Conservation (phyloP, 2,113 vertebrate genomes). For the Leptocoma aspasia region DNA sequence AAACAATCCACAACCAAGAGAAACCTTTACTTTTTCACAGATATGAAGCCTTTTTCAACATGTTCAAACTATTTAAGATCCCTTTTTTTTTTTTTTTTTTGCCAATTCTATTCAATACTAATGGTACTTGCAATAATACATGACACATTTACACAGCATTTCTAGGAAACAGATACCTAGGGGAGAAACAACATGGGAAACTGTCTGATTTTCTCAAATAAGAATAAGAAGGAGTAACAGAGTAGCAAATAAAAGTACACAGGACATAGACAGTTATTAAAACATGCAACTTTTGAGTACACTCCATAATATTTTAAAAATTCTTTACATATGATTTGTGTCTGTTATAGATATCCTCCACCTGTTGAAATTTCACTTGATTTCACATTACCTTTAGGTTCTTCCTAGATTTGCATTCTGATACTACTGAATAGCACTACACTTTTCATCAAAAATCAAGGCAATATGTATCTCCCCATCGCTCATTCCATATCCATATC, state of each 20-base stretch:
- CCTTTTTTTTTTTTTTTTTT: background rate
- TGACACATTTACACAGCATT: background rate
- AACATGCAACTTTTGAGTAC: background rate
- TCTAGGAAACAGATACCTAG: background rate
- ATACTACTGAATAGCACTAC: background rate
- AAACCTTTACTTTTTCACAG: background rate
- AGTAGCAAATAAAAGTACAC: background rate
- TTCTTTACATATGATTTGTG: background rate
- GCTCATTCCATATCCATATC: background rate
- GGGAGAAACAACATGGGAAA: background rate
- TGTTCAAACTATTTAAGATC: background rate
- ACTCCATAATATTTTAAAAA: background rate
- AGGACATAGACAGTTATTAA: background rate
- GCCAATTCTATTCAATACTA: background rate
- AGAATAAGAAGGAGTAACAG: background rate
- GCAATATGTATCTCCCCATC: background rate
- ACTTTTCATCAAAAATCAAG: background rate
- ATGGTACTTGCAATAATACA: background rate
- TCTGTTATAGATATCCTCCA: background rate
- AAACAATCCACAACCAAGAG: background rate
- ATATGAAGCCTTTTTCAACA: background rate
- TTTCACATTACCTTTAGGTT: background rate
- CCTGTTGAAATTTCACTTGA: background rate
- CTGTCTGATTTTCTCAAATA: background rate
- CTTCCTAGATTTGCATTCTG: background rate